Evolutionary conservation across 2,888 invertebrate species (phyloP).

Genomic region (Bhutanitis thaidina): DNA sequence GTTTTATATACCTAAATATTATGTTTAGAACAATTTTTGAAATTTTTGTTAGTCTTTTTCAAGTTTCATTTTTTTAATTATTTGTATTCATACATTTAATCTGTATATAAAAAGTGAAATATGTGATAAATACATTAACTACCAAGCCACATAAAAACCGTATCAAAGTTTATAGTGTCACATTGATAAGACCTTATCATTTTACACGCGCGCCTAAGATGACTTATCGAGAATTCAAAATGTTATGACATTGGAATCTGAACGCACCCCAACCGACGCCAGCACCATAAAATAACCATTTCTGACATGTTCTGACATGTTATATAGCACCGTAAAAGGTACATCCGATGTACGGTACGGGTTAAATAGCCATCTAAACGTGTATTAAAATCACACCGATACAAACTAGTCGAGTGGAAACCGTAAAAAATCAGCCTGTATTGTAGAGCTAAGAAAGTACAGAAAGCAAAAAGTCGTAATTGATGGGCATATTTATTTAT

Average conservation of each 20-base stretch:
- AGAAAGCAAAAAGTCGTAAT: constrained; percentile 9
- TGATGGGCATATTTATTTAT: no score
- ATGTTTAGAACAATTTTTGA: no score
- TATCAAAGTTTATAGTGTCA: constrained; percentile 39
- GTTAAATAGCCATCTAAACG: constrained; percentile 71
- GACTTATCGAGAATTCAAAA: constrained; percentile 68
- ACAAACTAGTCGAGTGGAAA: constrained; percentile 73
- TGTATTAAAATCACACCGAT: constrained; percentile 72
- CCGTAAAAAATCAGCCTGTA: constrained; percentile 59
- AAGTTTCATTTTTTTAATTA: no score
- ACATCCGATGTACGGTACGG: constrained; percentile 58
- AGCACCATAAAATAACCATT: constrained; percentile 74
- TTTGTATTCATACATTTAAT: no score
- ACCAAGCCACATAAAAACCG: constrained; percentile 6
- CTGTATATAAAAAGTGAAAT: no score
- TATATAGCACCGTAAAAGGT: constrained; percentile 72
- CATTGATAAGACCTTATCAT: constrained; percentile 58
- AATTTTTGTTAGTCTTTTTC: no score
- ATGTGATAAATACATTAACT: not conserved
- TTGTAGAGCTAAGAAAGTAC: constrained; percentile 34
- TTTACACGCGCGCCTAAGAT: constrained; percentile 38
- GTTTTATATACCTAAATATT: no score
- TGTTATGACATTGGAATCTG: constrained; percentile 72
- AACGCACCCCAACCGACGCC: constrained; percentile 46
- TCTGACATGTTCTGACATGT: constrained; percentile 68